phyloP scores from a whole-genome alignment of 1,140 invertebrate genomes.

The Zaprionus ornatus region DNA sequence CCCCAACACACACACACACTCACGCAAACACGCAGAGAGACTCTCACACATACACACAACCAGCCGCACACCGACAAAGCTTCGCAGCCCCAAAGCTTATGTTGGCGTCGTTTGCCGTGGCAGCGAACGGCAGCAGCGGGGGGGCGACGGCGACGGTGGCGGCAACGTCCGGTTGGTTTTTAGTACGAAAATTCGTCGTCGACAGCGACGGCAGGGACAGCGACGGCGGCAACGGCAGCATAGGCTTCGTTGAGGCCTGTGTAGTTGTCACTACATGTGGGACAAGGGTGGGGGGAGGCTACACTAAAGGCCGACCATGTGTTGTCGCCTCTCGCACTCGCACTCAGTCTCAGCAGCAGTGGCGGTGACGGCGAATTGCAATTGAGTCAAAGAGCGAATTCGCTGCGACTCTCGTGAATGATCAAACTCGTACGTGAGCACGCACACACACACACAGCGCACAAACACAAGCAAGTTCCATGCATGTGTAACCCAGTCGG shows the following conservation, averaged over 20 bases:
- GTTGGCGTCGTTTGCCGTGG: conserved; percentile 44
- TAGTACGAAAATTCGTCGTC: conserved; percentile 68
- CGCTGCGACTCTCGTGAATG: conserved; percentile 27
- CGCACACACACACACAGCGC: neutral
- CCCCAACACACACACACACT: conserved; percentile 27
- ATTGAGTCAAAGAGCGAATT: conserved; percentile 48
- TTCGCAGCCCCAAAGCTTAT: conserved; percentile 55
- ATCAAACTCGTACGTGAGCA: conserved; percentile 24
- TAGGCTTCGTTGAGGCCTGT: conserved; percentile 49
- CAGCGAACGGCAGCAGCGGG: conserved; percentile 2
- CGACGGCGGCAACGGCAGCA: conserved; percentile 42
- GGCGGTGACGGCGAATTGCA: conserved; percentile 24
- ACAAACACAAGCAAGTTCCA: conserved; percentile 3
- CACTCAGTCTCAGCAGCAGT: conserved; percentile 15
- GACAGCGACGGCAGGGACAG: neutral
- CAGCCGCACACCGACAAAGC: conserved; percentile 44
- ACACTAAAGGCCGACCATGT: conserved; percentile 46
- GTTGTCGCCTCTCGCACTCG: conserved; percentile 48
- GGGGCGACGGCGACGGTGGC: conserved; percentile 45
- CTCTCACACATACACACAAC: conserved; percentile 20
- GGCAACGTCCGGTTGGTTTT: conserved; percentile 81
- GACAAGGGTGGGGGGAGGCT: conserved; percentile 20
- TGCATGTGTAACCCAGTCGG: conserved; percentile 22
- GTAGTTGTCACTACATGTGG: conserved; percentile 34
- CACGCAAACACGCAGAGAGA: conserved; percentile 19